A percentile compares a stretch with the other conserved stretches of the same genome.
Evolutionary conservation across 2,888 invertebrate species (phyloP).

Genomic region (Lutraria lutraria): DNA sequence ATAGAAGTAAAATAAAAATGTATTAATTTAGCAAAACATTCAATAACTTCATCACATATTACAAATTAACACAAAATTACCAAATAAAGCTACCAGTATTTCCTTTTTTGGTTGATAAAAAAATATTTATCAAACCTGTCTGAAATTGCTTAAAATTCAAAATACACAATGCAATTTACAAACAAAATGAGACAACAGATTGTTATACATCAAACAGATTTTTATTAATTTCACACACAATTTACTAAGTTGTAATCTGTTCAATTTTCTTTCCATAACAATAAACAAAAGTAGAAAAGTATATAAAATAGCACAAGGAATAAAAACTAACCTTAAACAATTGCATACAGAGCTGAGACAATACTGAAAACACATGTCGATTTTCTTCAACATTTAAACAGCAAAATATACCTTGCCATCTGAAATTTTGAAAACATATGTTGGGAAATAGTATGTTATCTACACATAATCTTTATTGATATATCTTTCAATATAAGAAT

Average conservation of each 20-base stretch:
- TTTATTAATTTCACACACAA: neutral
- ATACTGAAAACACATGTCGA: slow-evolving; percentile 57
- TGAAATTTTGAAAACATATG: slow-evolving; percentile 36
- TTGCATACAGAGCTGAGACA: slow-evolving; percentile 58
- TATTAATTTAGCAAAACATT: no score
- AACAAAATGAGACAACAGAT: no score
- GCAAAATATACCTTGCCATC: slow-evolving; percentile 63
- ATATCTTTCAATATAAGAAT: no score
- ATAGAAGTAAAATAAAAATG: neutral
- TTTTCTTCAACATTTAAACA: slow-evolving; percentile 61
- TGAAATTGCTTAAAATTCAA: no score
- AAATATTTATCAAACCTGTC: no score
- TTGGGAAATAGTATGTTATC: neutral
- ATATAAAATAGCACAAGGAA: neutral
- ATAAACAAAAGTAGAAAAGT: neutral
- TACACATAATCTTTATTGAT: no score
- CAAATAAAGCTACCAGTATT: no score
- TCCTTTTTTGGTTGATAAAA: no score
- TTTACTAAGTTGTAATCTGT: neutral
- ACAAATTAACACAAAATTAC: no score
- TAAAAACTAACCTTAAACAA: slow-evolving; percentile 62
- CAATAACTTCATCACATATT: no score
- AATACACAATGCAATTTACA: no score
- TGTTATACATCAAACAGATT: neutral
- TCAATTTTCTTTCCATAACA: neutral